Conservation (phyloP, 2,888 invertebrate genomes). For the Azorinus chamasolen region DNA sequence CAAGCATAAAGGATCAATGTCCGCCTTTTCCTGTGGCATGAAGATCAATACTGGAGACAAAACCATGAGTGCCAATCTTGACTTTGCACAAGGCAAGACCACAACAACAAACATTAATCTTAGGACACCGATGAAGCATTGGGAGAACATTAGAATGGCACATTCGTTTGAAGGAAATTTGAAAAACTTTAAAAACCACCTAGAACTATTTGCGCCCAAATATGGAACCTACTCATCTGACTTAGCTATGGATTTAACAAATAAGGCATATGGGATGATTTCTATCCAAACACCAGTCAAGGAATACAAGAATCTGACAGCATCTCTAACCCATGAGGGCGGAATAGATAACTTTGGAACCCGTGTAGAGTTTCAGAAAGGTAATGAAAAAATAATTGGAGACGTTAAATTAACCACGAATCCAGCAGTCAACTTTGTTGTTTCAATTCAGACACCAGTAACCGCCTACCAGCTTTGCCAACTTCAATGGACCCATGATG, state of each 20-base stretch:
- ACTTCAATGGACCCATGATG: constrained; percentile 37
- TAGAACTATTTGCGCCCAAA: constrained; percentile 24
- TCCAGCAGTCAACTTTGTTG: constrained; percentile 22
- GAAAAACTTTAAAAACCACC: constrained; percentile 23
- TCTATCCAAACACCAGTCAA: constrained; percentile 43
- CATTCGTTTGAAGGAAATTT: constrained; percentile 31
- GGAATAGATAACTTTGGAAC: constrained; percentile 19
- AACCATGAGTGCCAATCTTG: constrained; percentile 17
- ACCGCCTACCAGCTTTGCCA: constrained; percentile 13
- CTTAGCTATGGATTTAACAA: constrained; percentile 10
- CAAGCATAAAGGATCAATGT: constrained; percentile 16
- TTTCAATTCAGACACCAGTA: constrained; percentile 36
- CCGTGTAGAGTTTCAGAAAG: constrained; percentile 32
- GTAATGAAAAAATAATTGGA: constrained; percentile 6
- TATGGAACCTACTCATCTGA: constrained; percentile 26
- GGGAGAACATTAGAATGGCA: constrained; percentile 16
- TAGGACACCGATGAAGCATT: constrained; percentile 35
- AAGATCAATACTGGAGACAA: constrained; percentile 20
- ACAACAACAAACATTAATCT: constrained; percentile 18
- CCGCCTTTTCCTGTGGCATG: constrained; percentile 14
- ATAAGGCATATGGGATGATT: background rate
- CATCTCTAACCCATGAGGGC: constrained; percentile 39
- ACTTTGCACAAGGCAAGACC: constrained; percentile 25
- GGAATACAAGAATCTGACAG: constrained; percentile 32
- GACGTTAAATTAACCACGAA: constrained; percentile 32